These are phyloP conservation scores for Cinclus mexicanus DNA, from an alignment of 2,113 vertebrate species.

Conservation along the genomic window DNA sequence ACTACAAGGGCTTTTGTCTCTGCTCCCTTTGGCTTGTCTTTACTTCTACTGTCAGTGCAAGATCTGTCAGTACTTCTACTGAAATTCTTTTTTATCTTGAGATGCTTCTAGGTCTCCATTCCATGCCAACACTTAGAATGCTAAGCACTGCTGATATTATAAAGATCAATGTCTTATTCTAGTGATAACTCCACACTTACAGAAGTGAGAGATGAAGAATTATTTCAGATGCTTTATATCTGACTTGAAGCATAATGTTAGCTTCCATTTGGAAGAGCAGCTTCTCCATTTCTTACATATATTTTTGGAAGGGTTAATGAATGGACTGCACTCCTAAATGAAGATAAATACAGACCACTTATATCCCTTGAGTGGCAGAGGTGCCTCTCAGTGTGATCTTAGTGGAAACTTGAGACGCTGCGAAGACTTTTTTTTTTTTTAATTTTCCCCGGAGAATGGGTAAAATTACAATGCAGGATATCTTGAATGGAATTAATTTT, in stretches of 20 bases:
- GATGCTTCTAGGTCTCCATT: background rate
- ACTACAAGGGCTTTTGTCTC: background rate
- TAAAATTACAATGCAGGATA: background rate
- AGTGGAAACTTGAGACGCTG: background rate
- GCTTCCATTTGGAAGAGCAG: background rate
- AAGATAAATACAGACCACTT: background rate
- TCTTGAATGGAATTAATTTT: background rate
- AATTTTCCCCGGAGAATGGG: background rate
- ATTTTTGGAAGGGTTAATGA: background rate
- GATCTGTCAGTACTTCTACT: background rate
- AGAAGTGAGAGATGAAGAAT: background rate
- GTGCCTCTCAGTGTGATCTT: background rate
- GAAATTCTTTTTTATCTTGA: background rate
- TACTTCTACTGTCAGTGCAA: background rate
- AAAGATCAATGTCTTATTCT: background rate
- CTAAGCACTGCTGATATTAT: background rate
- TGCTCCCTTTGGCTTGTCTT: background rate
- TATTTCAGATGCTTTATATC: background rate
- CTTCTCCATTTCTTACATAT: background rate
- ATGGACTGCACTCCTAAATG: background rate
- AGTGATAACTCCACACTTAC: background rate
- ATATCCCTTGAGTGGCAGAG: background rate
- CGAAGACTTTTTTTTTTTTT: background rate
- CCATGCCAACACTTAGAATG: background rate
- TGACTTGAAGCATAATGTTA: background rate